A percentile compares a stretch with the other conserved stretches of the same genome.
phyloP scores from a whole-genome alignment of 2,797 vertebrate species.

The Schizopygopsis malacanthus region DNA sequence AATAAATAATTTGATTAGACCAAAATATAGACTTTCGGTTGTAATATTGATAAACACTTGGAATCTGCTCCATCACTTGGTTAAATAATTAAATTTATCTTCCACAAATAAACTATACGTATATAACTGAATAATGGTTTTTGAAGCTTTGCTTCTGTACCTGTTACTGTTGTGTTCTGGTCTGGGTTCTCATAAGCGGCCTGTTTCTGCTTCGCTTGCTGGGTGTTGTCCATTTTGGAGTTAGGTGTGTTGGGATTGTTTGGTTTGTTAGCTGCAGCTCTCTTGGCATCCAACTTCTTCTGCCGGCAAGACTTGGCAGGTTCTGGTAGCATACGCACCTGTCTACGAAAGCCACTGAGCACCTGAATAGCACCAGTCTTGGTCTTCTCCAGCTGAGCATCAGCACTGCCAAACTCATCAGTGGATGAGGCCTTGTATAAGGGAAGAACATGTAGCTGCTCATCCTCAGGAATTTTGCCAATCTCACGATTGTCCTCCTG shows the following conservation, averaged over 20 bases:
- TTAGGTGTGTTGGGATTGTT: slow-evolving; percentile 79
- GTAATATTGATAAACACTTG: neutral
- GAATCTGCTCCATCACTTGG: neutral
- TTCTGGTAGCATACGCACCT: slow-evolving; percentile 93
- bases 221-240: slow-evolving; percentile 86
- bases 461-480: slow-evolving; percentile 91
- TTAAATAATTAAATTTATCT: neutral
- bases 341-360: slow-evolving; percentile 89
- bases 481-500: slow-evolving; percentile 94
- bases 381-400: slow-evolving; percentile 92
- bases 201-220: slow-evolving; percentile 84
- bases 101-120: neutral
- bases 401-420: slow-evolving; percentile 93
- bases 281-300: slow-evolving; percentile 94
- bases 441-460: slow-evolving; percentile 97
- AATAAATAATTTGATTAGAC: slow-evolving; percentile 46
- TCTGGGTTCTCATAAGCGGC: slow-evolving; percentile 74
- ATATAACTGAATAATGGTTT: slow-evolving; percentile 1
- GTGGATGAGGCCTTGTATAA: slow-evolving; percentile 91
- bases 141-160: slow-evolving; percentile 62
- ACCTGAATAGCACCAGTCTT: slow-evolving; percentile 92
- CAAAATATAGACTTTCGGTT: neutral
- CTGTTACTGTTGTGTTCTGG: slow-evolving; percentile 70
- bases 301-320: slow-evolving; percentile 94
- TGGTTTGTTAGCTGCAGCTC: slow-evolving; percentile 87